These are phyloP conservation scores for Cryptoleucopteryx plumbea DNA, from an alignment of 2,113 vertebrate genomes.

Conservation along the genomic window DNA sequence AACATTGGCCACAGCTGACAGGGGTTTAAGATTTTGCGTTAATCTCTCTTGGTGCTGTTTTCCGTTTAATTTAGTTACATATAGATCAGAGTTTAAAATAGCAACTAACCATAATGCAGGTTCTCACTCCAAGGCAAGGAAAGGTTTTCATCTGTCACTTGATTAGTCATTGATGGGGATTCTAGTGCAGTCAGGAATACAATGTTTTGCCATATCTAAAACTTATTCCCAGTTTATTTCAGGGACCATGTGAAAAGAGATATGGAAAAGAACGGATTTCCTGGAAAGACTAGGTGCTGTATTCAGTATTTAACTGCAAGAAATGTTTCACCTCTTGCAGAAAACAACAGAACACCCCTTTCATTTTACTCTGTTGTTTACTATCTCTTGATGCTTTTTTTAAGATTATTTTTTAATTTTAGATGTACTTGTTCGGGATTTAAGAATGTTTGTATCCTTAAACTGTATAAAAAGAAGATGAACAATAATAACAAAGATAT, in stretches of 20 bases:
- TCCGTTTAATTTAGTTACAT: neutral
- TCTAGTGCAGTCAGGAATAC: neutral
- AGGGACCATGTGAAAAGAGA: neutral
- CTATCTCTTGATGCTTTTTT: neutral
- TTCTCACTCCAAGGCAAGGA: neutral
- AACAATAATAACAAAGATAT: neutral
- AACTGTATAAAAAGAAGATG: neutral
- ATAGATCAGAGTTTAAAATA: neutral
- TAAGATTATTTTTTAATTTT: neutral
- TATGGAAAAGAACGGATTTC: neutral
- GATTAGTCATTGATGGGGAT: neutral
- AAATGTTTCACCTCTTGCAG: neutral
- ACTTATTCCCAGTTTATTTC: neutral
- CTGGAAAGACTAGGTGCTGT: neutral
- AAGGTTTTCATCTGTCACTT: neutral
- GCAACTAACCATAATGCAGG: neutral
- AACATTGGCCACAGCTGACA: neutral
- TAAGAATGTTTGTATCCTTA: neutral
- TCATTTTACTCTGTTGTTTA: neutral
- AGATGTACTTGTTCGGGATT: neutral
- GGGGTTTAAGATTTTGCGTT: neutral
- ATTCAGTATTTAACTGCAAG: slow-evolving; percentile 1
- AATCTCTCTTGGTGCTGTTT: neutral
- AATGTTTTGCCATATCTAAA: neutral
- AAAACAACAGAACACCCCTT: neutral